These are phyloP conservation scores for Notolepis coatsorum DNA, from an alignment of 2,797 vertebrate species.

Conservation along the genomic window DNA sequence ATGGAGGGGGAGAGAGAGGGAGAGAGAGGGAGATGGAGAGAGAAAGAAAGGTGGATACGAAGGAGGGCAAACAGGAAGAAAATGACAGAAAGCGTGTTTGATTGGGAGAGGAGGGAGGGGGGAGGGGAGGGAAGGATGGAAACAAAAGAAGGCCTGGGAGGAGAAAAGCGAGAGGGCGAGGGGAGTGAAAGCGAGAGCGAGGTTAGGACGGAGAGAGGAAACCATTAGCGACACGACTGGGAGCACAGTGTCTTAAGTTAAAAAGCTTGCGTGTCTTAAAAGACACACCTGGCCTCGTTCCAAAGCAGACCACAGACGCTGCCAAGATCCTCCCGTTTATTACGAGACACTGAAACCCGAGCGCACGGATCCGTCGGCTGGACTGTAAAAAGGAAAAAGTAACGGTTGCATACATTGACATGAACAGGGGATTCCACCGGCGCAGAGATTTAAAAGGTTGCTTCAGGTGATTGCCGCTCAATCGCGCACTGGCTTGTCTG, in stretches of 20 bases:
- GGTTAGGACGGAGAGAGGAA: neutral
- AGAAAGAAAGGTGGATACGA: too few species aligned
- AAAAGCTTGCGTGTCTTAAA: too few species aligned
- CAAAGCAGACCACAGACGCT: neutral
- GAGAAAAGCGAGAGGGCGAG: neutral
- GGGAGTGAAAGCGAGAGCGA: neutral
- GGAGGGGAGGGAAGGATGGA: neutral
- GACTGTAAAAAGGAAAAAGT: too few species aligned
- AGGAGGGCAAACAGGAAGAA: neutral
- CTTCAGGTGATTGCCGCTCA: too few species aligned
- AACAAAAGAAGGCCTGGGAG: neutral
- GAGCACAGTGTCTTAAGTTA: too few species aligned
- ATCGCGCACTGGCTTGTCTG: conserved; percentile 9
- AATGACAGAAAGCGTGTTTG: too few species aligned
- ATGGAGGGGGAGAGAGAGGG: neutral
- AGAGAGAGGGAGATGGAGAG: too few species aligned
- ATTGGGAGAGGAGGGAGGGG: neutral
- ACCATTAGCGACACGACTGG: neutral
- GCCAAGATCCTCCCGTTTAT: conserved; percentile 6
- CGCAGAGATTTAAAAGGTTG: too few species aligned
- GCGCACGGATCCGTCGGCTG: too few species aligned
- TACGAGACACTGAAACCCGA: conserved; percentile 6
- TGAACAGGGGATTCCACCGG: too few species aligned
- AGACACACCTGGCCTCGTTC: neutral
- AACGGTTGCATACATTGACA: too few species aligned